These are phyloP conservation scores for Drosophila nikananu DNA, from an alignment of 1,140 invertebrate species.

Conservation along the genomic window DNA sequence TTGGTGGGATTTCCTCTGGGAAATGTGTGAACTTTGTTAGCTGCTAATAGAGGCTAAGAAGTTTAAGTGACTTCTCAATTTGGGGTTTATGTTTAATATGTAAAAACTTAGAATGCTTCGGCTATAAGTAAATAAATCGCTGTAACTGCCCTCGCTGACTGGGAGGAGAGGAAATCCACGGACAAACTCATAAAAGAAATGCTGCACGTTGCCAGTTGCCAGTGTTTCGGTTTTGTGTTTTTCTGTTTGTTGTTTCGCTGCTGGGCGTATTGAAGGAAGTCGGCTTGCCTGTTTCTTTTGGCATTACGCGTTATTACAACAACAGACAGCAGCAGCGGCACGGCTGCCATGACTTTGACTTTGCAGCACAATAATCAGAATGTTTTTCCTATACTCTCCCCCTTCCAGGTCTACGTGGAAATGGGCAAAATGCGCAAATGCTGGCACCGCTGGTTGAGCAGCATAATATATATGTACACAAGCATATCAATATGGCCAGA, in stretches of 20 bases:
- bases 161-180: slow-evolving; percentile 14
- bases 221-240: slow-evolving; percentile 24
- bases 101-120: background rate
- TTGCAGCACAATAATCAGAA: slow-evolving; percentile 69
- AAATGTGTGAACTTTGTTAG: background rate
- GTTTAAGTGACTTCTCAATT: background rate
- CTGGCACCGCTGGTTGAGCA: slow-evolving; percentile 53
- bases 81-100: too few relatives aligned
- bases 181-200: slow-evolving; percentile 65
- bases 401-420: slow-evolving; percentile 42
- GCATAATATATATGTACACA: slow-evolving; percentile 41
- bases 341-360: slow-evolving; percentile 59
- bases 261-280: slow-evolving; percentile 68
- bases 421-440: slow-evolving; percentile 76
- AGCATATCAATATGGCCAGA: slow-evolving; percentile 25
- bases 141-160: slow-evolving; percentile 34
- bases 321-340: slow-evolving; percentile 21
- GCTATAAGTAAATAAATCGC: background rate
- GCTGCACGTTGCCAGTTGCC: slow-evolving; percentile 67
- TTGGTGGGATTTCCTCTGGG: background rate
- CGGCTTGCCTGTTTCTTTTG: slow-evolving; percentile 42
- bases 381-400: slow-evolving; percentile 38
- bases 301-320: slow-evolving; percentile 76
- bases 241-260: slow-evolving; percentile 56
- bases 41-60: background rate